Percentiles rank a stretch among this genome's conserved stretches.
phyloP scores from a whole-genome alignment of 2,113 vertebrate genomes.

The Takifugu bimaculatus region DNA sequence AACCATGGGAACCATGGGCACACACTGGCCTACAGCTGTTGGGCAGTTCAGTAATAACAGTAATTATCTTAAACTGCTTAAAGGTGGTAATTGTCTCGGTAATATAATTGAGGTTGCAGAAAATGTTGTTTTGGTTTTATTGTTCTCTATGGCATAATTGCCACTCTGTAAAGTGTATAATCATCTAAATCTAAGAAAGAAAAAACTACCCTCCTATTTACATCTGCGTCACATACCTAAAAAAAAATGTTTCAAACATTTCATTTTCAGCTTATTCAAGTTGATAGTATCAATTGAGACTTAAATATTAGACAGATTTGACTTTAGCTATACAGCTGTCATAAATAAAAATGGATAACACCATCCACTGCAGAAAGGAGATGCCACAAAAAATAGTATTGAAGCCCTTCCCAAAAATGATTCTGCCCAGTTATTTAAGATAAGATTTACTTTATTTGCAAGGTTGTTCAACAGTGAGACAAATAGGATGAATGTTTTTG shows the following conservation, averaged over 20 bases:
- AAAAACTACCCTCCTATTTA: not conserved
- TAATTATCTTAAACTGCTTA: slow-evolving; percentile 49
- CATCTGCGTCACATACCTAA: not conserved
- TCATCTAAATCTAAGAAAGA: slow-evolving; percentile 8
- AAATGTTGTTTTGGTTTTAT: slow-evolving; percentile 47
- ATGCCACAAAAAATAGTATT: no score
- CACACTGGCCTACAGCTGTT: slow-evolving; percentile 23
- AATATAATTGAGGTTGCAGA: slow-evolving; percentile 51
- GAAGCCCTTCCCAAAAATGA: no score
- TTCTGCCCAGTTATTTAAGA: no score
- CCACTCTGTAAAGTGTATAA: slow-evolving; percentile 21
- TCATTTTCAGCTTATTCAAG: not conserved
- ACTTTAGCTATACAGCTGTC: not conserved
- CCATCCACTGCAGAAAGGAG: no score
- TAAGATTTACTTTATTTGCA: no score
- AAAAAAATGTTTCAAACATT: not conserved
- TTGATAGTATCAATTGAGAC: not conserved
- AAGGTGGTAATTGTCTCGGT: slow-evolving; percentile 58
- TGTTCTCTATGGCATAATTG: slow-evolving; percentile 28
- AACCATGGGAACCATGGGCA: slow-evolving; percentile 10
- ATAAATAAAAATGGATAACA: not conserved
- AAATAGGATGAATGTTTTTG: no score
- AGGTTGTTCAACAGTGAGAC: no score
- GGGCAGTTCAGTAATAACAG: slow-evolving; percentile 56
- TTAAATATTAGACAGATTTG: no score